Percentiles rank a stretch among this genome's conserved stretches.
These are phyloP conservation scores for Scolopax bukidnonensis DNA, from an alignment of 2,797 vertebrate genomes.

Conservation along the genomic window DNA sequence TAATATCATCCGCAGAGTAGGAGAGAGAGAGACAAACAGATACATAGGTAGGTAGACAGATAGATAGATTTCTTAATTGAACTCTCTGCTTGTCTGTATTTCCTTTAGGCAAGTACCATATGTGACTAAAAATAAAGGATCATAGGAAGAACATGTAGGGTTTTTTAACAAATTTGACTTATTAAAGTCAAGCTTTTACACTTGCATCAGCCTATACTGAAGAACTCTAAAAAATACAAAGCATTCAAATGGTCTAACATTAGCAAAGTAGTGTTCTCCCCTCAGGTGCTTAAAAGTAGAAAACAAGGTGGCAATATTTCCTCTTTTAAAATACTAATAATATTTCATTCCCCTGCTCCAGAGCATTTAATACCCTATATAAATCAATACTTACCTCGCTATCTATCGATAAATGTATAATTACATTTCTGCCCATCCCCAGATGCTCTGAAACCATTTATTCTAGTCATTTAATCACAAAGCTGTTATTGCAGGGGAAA, in stretches of 20 bases:
- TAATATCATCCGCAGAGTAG: neutral
- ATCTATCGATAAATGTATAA: constrained; percentile 54
- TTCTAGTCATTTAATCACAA: constrained; percentile 39
- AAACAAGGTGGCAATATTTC: constrained; percentile 11
- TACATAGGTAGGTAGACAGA: neutral
- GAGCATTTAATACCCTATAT: constrained; percentile 3
- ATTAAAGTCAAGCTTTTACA: neutral
- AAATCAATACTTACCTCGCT: constrained; percentile 25
- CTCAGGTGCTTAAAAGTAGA: neutral
- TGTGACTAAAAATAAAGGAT: neutral
- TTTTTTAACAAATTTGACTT: neutral
- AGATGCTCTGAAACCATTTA: neutral
- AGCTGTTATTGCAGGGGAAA: constrained; percentile 39
- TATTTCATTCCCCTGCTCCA: neutral
- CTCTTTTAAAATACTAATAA: neutral
- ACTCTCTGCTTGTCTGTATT: neutral
- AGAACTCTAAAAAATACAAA: constrained; percentile 50
- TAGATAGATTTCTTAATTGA: neutral
- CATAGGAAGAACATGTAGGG: neutral
- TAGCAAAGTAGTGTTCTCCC: neutral
- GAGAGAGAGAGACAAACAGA: constrained; percentile 21
- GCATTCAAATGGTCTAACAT: neutral
- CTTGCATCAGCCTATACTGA: neutral
- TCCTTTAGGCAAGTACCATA: neutral
- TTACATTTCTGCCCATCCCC: constrained; percentile 30